phyloP scores from a whole-genome alignment of 1,140 invertebrate genomes.

The Dolichoris vasculosae region DNA sequence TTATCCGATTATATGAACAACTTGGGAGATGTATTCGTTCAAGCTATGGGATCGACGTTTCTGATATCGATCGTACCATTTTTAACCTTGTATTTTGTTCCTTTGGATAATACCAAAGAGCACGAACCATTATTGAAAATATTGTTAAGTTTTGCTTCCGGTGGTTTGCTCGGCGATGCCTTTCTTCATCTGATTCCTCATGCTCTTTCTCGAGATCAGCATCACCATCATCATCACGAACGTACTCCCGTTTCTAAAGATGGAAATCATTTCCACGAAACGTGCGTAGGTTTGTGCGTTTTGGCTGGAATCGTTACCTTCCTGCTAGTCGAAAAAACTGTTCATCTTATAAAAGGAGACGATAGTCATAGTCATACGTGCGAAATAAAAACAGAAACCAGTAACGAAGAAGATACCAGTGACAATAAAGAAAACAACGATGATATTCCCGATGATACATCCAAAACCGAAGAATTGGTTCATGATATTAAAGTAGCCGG shows the following conservation, averaged over 20 bases:
- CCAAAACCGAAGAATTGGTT: conserved; percentile 57
- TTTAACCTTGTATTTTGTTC: conserved; percentile 94
- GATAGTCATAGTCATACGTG: conserved; percentile 79
- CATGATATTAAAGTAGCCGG: conserved; percentile 92
- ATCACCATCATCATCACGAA: conserved; percentile 75
- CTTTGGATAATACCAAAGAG: conserved; percentile 89
- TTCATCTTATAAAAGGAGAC: conserved; percentile 90
- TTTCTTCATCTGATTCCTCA: conserved; percentile 98
- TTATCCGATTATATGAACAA: neutral
- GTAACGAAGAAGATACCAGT: conserved; percentile 61
- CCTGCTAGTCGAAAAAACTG: conserved; percentile 93
- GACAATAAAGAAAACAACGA: conserved; percentile 81
- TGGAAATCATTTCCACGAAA: conserved; percentile 80
- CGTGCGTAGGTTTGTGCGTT: conserved; percentile 91
- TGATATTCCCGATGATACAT: conserved; percentile 93
- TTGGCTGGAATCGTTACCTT: conserved; percentile 93
- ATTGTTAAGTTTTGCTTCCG: conserved; percentile 94
- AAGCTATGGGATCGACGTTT: conserved; percentile 90
- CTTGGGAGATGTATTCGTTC: conserved; percentile 79
- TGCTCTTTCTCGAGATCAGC: conserved; percentile 85
- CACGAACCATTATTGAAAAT: conserved; percentile 91
- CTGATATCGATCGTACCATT: conserved; percentile 96
- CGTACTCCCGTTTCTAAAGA: conserved; percentile 73
- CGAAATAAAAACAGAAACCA: conserved; percentile 69
- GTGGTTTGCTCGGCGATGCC: conserved; percentile 95